These are phyloP conservation scores for Trogon melanurus DNA, from an alignment of 2,113 vertebrate genomes.

Conservation along the genomic window DNA sequence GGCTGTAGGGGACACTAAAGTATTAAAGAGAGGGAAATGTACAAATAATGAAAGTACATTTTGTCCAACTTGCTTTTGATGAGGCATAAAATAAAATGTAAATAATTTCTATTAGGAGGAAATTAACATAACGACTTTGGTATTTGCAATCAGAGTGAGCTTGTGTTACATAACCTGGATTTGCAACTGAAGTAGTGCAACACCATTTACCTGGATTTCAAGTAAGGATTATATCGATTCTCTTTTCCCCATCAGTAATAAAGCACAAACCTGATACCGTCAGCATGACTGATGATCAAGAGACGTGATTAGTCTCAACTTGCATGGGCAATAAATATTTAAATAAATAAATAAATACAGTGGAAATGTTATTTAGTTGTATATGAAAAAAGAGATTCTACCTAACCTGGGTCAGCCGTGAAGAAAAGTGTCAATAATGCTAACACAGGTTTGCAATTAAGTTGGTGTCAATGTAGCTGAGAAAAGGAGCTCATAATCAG, in stretches of 20 bases:
- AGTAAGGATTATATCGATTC: constrained; percentile 23
- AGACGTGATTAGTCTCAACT: constrained; percentile 20
- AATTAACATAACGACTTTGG: constrained; percentile 28
- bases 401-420: constrained; percentile 4
- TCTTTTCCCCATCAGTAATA: constrained; percentile 33
- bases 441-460: constrained; percentile 62
- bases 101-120: constrained; percentile 65
- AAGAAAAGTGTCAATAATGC: constrained; percentile 55
- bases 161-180: constrained; percentile 8
- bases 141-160: constrained; percentile 39
- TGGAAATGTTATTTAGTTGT: constrained; percentile 9
- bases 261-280: constrained; percentile 15
- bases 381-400: background rate
- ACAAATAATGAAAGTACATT: constrained; percentile 36
- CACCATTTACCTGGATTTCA: constrained; percentile 36
- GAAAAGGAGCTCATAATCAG: constrained; percentile 64
- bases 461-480: constrained; percentile 20
- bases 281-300: constrained; percentile 24
- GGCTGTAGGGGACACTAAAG: constrained; percentile 25
- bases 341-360: background rate
- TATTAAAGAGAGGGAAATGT: constrained; percentile 42
- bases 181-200: background rate
- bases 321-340: background rate
- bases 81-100: constrained; percentile 60
- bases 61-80: constrained; percentile 44